A percentile compares a stretch with the other conserved stretches of the same genome.
These are phyloP conservation scores for Limnephilus lunatus DNA, from an alignment of 2,888 invertebrate species.

Conservation along the genomic window DNA sequence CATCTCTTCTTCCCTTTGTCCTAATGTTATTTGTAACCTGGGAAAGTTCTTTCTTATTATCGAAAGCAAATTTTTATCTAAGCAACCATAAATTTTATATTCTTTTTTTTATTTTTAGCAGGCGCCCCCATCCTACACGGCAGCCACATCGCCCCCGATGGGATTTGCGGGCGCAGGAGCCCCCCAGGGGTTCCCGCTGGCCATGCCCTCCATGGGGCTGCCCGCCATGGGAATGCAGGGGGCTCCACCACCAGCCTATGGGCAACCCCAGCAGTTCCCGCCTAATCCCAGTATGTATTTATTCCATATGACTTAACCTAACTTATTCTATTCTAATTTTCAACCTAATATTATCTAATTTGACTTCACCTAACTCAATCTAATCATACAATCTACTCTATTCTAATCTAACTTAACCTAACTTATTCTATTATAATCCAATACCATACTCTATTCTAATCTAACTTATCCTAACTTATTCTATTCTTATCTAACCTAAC, in stretches of 20 bases:
- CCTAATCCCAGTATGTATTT: constrained; percentile 55
- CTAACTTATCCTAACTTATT: no score
- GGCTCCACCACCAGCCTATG: constrained; percentile 58
- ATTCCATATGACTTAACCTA: neutral
- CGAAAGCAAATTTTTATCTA: neutral
- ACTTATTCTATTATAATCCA: no score
- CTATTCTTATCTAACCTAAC: no score
- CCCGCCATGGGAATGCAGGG: constrained; percentile 56
- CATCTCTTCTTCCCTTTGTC: neutral
- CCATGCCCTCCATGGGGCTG: constrained; percentile 40
- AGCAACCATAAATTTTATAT: neutral
- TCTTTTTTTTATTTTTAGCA: constrained; percentile 40
- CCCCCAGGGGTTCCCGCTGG: constrained; percentile 54
- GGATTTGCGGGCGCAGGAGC: constrained; percentile 22
- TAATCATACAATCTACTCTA: no score
- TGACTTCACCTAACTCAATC: no score
- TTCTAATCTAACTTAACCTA: no score
- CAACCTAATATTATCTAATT: no score
- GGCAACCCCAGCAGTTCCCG: constrained; percentile 61
- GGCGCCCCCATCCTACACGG: constrained; percentile 73
- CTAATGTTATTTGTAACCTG: neutral
- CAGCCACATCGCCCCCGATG: constrained; percentile 41
- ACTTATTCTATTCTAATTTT: neutral
- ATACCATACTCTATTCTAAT: no score
- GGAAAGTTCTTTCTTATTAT: neutral